A percentile compares a stretch with the other conserved stretches of the same genome.
Conservation (phyloP, 2,888 invertebrate species). For the Seira sanloemensis region DNA sequence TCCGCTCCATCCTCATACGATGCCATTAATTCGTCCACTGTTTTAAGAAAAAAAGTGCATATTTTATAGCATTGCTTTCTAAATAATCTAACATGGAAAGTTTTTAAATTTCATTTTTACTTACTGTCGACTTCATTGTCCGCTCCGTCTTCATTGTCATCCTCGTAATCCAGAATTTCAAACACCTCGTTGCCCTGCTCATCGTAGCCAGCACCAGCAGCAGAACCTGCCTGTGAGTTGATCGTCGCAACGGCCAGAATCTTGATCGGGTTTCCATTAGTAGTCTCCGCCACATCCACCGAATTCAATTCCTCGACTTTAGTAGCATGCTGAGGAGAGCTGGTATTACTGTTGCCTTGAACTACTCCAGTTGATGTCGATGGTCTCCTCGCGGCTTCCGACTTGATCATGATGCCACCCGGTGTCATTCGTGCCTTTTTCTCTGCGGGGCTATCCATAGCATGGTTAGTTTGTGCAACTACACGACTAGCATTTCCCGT, state of each 20-base stretch:
- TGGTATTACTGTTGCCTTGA: slow-evolving; percentile 25
- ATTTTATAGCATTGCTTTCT: slow-evolving; percentile 1
- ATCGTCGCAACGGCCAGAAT: slow-evolving; percentile 42
- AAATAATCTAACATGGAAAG: background rate
- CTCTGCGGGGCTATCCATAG: background rate
- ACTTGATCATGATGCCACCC: background rate
- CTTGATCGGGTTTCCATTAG: slow-evolving; percentile 47
- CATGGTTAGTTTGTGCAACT: slow-evolving; percentile 23
- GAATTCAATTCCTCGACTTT: slow-evolving; percentile 30
- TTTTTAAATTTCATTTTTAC: background rate
- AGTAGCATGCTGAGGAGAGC: slow-evolving; percentile 12
- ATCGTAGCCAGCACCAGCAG: slow-evolving; percentile 26
- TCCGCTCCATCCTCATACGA: slow-evolving; percentile 38
- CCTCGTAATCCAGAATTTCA: slow-evolving; percentile 55
- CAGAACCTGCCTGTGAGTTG: background rate
- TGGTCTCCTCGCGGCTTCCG: background rate
- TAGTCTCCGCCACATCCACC: slow-evolving; percentile 19
- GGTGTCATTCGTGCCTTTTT: slow-evolving; percentile 44
- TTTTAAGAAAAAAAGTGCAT: background rate
- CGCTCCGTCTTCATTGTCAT: slow-evolving; percentile 37
- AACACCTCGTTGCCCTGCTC: slow-evolving; percentile 39
- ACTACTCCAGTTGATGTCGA: slow-evolving; percentile 33
- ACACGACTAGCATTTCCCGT: slow-evolving; percentile 27
- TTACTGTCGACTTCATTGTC: slow-evolving; percentile 44
- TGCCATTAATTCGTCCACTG: slow-evolving; percentile 21